Conservation (phyloP, 2,113 vertebrate genomes). For the Carlito syrichta region DNA sequence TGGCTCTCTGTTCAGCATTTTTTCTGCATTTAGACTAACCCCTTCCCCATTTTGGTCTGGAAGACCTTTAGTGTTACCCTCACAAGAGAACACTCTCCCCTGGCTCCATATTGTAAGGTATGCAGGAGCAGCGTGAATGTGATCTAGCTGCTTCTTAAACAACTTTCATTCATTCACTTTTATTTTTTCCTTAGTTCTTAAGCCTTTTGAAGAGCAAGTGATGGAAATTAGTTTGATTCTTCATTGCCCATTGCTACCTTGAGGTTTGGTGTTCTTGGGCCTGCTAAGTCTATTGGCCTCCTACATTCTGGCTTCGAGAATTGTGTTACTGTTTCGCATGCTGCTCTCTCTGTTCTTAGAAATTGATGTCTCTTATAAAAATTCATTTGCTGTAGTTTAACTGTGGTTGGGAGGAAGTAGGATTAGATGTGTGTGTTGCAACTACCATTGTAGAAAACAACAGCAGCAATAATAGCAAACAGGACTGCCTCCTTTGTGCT, state of each 20-base stretch:
- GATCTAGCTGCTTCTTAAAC: background rate
- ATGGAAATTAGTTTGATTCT: background rate
- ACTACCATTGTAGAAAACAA: background rate
- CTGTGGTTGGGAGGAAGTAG: background rate
- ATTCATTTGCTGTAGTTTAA: background rate
- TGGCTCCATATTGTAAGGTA: background rate
- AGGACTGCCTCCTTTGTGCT: background rate
- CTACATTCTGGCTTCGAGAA: background rate
- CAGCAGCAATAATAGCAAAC: rapidly evolving
- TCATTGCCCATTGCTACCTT: background rate
- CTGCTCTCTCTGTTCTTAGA: background rate
- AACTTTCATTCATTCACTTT: background rate
- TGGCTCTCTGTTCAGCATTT: background rate
- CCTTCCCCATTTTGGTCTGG: background rate
- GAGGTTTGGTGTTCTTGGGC: background rate
- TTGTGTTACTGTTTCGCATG: background rate
- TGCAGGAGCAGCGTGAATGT: background rate
- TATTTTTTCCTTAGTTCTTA: background rate
- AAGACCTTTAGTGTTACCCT: background rate
- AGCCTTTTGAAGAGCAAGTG: background rate
- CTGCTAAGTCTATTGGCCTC: background rate
- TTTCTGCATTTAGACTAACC: background rate
- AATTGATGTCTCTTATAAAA: background rate
- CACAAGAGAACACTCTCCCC: background rate
- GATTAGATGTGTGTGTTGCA: too few species aligned